Evolutionary conservation across 2,888 invertebrate species (phyloP).

Genomic region (Hypercompe scribonia): DNA sequence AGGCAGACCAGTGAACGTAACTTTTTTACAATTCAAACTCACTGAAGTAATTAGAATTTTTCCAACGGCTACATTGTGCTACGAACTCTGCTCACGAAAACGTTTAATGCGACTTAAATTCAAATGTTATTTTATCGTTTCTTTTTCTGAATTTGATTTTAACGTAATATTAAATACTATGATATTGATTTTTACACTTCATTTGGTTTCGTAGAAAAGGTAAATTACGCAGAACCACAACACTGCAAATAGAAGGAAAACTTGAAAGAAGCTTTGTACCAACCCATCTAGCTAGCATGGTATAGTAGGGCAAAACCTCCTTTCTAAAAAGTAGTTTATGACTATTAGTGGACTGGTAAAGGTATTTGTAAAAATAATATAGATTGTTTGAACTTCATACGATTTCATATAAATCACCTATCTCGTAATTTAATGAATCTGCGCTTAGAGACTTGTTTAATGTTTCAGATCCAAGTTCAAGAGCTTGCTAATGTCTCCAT

Average conservation of each 20-base stretch:
- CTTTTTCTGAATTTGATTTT: conserved; percentile 74
- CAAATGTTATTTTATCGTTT: conserved; percentile 82
- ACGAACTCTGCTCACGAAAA: conserved; percentile 80
- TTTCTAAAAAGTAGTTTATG: too few species aligned
- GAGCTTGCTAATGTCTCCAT: too few species aligned
- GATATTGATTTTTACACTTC: conserved; percentile 37
- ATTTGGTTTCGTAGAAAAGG: too few species aligned
- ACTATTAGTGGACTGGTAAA: too few species aligned
- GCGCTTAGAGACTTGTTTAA: not conserved
- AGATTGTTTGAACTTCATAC: conserved; percentile 50
- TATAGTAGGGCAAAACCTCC: too few species aligned
- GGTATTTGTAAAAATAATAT: conserved; percentile 28
- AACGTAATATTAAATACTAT: conserved; percentile 68
- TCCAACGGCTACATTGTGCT: conserved; percentile 82
- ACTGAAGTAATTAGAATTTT: conserved; percentile 84
- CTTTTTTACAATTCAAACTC: conserved; percentile 82
- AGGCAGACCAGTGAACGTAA: conserved; percentile 65
- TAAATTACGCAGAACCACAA: too few species aligned
- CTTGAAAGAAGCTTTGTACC: too few species aligned
- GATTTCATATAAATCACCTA: not conserved
- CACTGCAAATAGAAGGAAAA: too few species aligned
- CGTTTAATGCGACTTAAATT: conserved; percentile 85
- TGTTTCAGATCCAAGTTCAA: not conserved
- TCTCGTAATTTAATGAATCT: not conserved
- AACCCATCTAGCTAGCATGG: too few species aligned